Conservation (phyloP, 2,113 vertebrate genomes). For the Nesogale talazaci region DNA sequence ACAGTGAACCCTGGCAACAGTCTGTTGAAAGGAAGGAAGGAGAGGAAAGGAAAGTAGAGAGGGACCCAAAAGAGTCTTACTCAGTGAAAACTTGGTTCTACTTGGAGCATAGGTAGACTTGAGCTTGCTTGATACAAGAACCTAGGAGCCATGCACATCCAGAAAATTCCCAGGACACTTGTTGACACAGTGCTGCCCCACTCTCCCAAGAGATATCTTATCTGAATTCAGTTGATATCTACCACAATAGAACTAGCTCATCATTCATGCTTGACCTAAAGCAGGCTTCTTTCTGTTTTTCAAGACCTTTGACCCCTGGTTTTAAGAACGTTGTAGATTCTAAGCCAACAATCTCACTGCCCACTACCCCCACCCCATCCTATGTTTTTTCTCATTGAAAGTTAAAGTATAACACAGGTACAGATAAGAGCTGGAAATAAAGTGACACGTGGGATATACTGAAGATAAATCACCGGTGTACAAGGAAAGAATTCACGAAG, state of each 20-base stretch:
- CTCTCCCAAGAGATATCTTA: not conserved
- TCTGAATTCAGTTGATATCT: not conserved
- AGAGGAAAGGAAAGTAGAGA: not conserved
- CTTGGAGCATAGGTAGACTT: not conserved
- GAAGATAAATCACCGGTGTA: too few relatives aligned
- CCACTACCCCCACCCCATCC: not conserved
- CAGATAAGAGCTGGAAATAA: too few relatives aligned
- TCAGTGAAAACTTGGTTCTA: not conserved
- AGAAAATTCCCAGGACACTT: not conserved
- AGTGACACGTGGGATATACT: too few relatives aligned
- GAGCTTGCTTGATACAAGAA: not conserved
- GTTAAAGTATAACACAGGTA: too few relatives aligned
- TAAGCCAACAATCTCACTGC: not conserved
- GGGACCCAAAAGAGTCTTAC: not conserved
- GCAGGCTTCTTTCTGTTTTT: not conserved
- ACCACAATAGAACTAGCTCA: not conserved
- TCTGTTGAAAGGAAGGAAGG: too few relatives aligned
- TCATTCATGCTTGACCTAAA: not conserved
- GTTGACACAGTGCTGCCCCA: not conserved
- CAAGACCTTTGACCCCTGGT: too few relatives aligned
- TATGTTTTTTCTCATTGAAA: not conserved
- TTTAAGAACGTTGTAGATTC: not conserved
- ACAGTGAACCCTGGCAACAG: not conserved
- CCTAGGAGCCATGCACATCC: not conserved
- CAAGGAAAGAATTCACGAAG: too few relatives aligned